Percentiles rank a stretch among this genome's conserved stretches.
phyloP scores from a whole-genome alignment of 2,113 vertebrate species.

The Dasyprocta punctata region DNA sequence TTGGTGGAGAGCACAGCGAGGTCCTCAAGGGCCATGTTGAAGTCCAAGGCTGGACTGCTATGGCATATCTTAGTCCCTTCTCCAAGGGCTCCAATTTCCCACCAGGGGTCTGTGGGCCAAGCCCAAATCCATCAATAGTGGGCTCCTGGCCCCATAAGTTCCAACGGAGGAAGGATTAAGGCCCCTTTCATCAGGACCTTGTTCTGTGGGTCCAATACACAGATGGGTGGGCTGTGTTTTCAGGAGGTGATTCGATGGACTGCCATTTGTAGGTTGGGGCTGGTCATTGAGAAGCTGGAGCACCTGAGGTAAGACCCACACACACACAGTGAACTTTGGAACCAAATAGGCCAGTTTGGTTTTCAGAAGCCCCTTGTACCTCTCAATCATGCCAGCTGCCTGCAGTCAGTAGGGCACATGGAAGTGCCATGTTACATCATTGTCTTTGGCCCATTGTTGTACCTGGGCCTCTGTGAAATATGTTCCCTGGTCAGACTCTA shows the following conservation, averaged over 20 bases:
- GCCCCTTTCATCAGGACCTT: background rate
- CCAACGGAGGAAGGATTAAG: background rate
- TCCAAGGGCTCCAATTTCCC: background rate
- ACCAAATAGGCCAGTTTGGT: background rate
- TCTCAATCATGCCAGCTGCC: background rate
- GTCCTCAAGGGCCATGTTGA: background rate
- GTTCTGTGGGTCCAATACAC: background rate
- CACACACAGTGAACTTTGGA: background rate
- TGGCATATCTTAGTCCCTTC: background rate
- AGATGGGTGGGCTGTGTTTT: background rate
- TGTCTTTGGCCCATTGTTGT: background rate
- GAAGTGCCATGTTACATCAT: background rate
- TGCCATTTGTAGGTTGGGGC: background rate
- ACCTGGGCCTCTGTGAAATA: background rate
- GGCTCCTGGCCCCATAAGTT: background rate
- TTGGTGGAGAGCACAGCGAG: background rate
- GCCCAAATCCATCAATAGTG: background rate
- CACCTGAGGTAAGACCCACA: background rate
- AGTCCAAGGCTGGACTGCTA: background rate
- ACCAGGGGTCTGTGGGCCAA: background rate
- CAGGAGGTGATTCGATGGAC: background rate
- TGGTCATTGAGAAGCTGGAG: background rate
- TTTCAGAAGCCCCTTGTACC: background rate
- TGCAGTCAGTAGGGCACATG: background rate
- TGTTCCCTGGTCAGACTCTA: background rate